Evolutionary conservation across 2,113 vertebrate genomes (phyloP).

Genomic region (Gasterosteus nipponicus): DNA sequence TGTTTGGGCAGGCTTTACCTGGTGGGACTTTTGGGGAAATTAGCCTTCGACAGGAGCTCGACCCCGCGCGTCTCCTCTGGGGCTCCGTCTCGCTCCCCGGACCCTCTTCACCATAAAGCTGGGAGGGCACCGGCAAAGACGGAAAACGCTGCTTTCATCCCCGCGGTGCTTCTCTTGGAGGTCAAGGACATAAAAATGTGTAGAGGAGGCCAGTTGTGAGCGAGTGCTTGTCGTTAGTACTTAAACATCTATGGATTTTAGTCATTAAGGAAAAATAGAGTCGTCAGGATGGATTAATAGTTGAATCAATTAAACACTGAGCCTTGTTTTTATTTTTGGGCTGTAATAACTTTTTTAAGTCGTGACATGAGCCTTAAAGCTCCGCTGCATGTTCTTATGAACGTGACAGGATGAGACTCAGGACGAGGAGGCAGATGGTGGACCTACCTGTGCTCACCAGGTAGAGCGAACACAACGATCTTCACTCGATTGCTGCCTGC

Average conservation of each 20-base stretch:
- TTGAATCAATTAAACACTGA: not conserved
- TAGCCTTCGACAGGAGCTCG: conserved; percentile 15
- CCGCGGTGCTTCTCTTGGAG: not conserved
- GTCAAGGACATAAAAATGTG: conserved; percentile 16
- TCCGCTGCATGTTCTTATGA: conserved; percentile 14
- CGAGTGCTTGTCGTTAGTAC: not conserved
- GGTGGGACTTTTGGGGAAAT: conserved; percentile 48
- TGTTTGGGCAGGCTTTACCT: conserved; percentile 60
- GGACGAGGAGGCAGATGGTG: conserved; percentile 27
- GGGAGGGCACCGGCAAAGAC: conserved; percentile 10
- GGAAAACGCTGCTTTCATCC: conserved; percentile 22
- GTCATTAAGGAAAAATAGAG: not conserved
- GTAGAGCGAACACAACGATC: conserved; percentile 17
- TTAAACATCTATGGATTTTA: not conserved
- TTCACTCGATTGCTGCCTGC: conserved; percentile 21
- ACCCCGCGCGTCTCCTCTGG: conserved; percentile 12
- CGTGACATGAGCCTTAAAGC: conserved; percentile 12
- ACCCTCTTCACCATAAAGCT: conserved; percentile 8
- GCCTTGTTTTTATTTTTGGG: not conserved
- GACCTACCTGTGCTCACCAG: conserved; percentile 40
- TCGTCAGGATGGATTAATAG: not conserved
- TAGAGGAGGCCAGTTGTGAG: not conserved
- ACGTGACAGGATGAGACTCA: conserved; percentile 17
- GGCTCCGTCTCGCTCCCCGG: not conserved
- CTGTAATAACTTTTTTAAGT: not conserved